Base-by-base conservation (phyloP, 2,797 vertebrate species). In the Chelon auratus region DNA sequence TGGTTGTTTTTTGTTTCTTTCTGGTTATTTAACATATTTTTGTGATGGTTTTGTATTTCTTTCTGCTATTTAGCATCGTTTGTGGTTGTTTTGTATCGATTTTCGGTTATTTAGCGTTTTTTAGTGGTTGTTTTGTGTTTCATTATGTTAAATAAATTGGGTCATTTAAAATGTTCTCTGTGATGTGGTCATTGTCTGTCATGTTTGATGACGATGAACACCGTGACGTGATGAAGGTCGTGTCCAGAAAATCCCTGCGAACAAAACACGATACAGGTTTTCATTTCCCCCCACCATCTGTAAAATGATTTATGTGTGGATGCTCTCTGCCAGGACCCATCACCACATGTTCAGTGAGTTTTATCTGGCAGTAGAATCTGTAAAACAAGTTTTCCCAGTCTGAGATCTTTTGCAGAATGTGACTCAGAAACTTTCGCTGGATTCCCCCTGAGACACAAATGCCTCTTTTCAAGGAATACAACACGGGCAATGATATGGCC, bases 401-500 rank as follows among this genome's bases (percentile, higher is more conserved):
- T 67, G 73, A 78, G n/a, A 80, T 81, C 72, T 68, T 71, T 15
- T 74, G 82, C 77, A 81, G 74, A 30, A 66, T 45, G 56, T 79
- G 68, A 68, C 75, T 80, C 73, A 63, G 43, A 62, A 56, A 74
- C 77, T 77, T 71, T 77, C 62, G 58, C 66, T 26, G 75, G 52
- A 77, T 80, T 79, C 55, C 68, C 61, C 51, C 57, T 6, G 4
- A 5, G 6, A 68, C 45, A 83, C 78, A 91, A 86, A 60, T 11
- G 4, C 1, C 54, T 77, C 81, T 80, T 82, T 87, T 91, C 81
- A 86, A 68, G 22, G 22, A 75, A 65, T 47, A 42, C 7, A 45
- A 45, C 51, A n/a, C 53, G 4, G 53, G 71, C 81, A 84, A 83
- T 54, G 22, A 39, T 77, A 81, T 13, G 78, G 62, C 15, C 51